A percentile compares a stretch with the other conserved stretches of the same genome.
Conservation (phyloP, 1,140 invertebrate genomes). For the Pseudomyrmex concolor region DNA sequence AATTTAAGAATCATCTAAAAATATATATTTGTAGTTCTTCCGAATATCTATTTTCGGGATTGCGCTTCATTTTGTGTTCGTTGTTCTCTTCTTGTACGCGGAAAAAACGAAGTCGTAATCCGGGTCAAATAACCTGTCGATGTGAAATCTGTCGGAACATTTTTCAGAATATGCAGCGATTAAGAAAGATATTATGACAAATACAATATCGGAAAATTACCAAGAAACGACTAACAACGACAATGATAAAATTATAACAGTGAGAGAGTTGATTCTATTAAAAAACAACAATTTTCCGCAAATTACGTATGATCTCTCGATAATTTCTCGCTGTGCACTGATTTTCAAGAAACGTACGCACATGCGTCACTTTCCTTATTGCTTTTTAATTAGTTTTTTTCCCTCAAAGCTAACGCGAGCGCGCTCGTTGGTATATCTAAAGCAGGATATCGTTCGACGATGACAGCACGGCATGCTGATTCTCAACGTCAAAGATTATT, state of each 20-base stretch:
- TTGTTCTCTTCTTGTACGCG: neutral
- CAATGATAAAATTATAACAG: conserved; percentile 3
- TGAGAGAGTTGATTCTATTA: conserved; percentile 47
- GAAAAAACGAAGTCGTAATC: neutral
- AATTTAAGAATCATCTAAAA: conserved; percentile 59
- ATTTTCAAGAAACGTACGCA: conserved; percentile 46
- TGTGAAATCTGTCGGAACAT: neutral
- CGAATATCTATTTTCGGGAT: neutral
- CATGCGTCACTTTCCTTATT: conserved; percentile 62
- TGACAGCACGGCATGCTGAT: neutral
- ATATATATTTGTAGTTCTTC: conserved; percentile 20
- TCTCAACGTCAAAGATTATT: conserved; percentile 45
- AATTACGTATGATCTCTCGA: neutral
- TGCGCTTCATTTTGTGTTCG: neutral
- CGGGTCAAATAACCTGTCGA: conserved; percentile 10
- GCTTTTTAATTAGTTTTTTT: conserved; percentile 67
- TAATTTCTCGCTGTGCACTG: neutral
- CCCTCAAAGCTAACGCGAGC: conserved; percentile 57
- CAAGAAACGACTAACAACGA: conserved; percentile 11
- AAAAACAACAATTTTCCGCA: neutral
- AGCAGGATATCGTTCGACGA: conserved; percentile 19
- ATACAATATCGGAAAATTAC: conserved; percentile 53
- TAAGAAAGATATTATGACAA: conserved; percentile 57
- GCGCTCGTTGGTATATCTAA: conserved; percentile 5
- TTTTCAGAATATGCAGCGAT: conserved; percentile 60